Base-by-base conservation (phyloP, 2,888 invertebrate genomes). In the Drosophila niveifrons region DNA sequence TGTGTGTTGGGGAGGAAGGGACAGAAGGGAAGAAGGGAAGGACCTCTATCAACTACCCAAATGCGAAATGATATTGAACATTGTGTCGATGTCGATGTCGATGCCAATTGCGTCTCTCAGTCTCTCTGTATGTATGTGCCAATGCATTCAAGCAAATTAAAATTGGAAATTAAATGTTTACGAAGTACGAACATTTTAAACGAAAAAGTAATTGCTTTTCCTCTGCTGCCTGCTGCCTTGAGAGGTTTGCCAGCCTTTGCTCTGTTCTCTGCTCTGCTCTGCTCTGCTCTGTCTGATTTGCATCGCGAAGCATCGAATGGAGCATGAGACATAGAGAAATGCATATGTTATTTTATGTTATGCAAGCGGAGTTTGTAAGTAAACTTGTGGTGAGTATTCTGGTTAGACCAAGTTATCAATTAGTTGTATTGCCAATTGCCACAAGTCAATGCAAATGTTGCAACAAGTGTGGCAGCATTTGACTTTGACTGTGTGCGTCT, bases 141-240 rank as follows among this genome's bases (percentile, higher is more conserved):
- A 72, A 75, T 89, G 88, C 88, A 84, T 82, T 85, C 67, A 70
- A 84, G 80, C 82, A 87, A 89, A 85, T 85, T 87, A 88, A 85
- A 85, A 85, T 89, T 89, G 84, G 71, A 89, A 85, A 85, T 85
- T 85, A 89, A 85, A 87, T 85, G 89, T 85, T 84, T 85, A 85
- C 85, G 85, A 81, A 84, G 84, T 73, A 75, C 86, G 83, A 84
- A 84, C 77, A 83, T 88, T 72, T 76, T 75, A 80, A 82, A 88
- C 86, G 86, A 66, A 83, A 87, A 88, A 83, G 88, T 84, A 84
- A 84, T 84, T 84, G 83, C 83, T 82, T 82, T 82, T 83, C 39
- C 39, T 41, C 39, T 41, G 39, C 39, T 15, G 39, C 39, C 39
- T 39, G 39, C 39, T 13, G 13, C 39, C 36, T 23, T 23, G 23